phyloP scores from a whole-genome alignment of 1,140 invertebrate species.

The Cotesia vestalis region DNA sequence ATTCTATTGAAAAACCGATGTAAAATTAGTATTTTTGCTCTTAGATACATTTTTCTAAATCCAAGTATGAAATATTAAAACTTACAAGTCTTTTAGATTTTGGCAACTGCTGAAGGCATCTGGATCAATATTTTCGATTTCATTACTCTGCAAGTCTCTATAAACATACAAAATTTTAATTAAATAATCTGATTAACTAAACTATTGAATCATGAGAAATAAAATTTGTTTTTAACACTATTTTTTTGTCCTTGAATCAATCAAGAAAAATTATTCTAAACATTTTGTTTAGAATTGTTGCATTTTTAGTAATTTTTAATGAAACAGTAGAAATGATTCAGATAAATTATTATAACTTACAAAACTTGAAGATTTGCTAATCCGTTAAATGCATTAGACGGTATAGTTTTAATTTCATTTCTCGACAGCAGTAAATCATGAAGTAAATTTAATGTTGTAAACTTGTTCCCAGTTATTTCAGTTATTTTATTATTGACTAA shows the following conservation, averaged over 20 bases:
- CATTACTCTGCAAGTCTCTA: conserved; percentile 90
- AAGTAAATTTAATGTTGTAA: conserved; percentile 76
- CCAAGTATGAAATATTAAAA: conserved; percentile 49
- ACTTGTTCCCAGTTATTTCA: conserved; percentile 74
- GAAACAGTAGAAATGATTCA: background rate
- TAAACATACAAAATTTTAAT: conserved; percentile 50
- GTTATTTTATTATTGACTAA: conserved; percentile 85
- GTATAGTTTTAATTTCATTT: conserved; percentile 81
- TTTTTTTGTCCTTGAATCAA: too few species aligned
- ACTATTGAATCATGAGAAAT: too few species aligned
- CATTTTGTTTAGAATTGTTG: too few species aligned
- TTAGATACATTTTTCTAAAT: background rate
- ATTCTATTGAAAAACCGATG: too few species aligned
- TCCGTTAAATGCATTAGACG: conserved; percentile 82
- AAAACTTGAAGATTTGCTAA: conserved; percentile 83
- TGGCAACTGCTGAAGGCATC: conserved; percentile 83
- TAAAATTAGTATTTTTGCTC: too few species aligned
- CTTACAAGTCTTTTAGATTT: conserved; percentile 88
- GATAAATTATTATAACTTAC: conserved; percentile 71
- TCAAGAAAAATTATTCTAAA: too few species aligned
- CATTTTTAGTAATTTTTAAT: background rate
- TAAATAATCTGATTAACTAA: background rate
- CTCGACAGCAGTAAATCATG: conserved; percentile 87
- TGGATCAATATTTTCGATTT: conserved; percentile 84
- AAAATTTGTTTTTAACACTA: too few species aligned